Conservation (phyloP, 2,888 invertebrate genomes). For the Elgonia sp. region DNA sequence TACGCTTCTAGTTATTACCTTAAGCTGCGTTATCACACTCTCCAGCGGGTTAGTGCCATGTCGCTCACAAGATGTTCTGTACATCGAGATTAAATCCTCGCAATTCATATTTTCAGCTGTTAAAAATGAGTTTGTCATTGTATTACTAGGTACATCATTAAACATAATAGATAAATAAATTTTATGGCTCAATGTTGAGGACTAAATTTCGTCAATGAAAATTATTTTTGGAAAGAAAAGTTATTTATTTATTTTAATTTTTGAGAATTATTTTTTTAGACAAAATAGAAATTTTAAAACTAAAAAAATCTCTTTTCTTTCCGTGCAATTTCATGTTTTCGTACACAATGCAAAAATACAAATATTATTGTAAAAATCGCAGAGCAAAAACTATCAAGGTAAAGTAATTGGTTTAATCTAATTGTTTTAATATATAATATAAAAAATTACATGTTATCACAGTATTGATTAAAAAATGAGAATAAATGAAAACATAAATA, state of each 20-base stretch:
- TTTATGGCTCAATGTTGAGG: background rate
- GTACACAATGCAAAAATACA: no score
- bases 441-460: background rate
- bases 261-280: no score
- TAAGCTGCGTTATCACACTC: slow-evolving; percentile 91
- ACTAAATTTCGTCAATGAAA: background rate
- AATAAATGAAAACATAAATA: slow-evolving; percentile 7
- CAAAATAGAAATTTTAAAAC: no score
- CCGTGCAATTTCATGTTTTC: no score
- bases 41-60: slow-evolving; percentile 91
- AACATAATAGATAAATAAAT: slow-evolving; percentile 51
- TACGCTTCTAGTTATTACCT: slow-evolving; percentile 87
- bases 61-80: slow-evolving; percentile 91
- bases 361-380: no score
- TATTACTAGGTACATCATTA: slow-evolving; percentile 51
- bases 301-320: no score
- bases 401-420: background rate
- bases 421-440: slow-evolving; percentile 11
- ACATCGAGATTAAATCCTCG: slow-evolving; percentile 91
- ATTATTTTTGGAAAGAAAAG: background rate
- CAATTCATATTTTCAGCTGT: slow-evolving; percentile 90
- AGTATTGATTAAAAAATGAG: background rate
- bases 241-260: background rate
- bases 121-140: slow-evolving; percentile 84
- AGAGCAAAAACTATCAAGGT: background rate